phyloP scores from a whole-genome alignment of 2,113 vertebrate genomes.

The Xenopus tropicalis region DNA sequence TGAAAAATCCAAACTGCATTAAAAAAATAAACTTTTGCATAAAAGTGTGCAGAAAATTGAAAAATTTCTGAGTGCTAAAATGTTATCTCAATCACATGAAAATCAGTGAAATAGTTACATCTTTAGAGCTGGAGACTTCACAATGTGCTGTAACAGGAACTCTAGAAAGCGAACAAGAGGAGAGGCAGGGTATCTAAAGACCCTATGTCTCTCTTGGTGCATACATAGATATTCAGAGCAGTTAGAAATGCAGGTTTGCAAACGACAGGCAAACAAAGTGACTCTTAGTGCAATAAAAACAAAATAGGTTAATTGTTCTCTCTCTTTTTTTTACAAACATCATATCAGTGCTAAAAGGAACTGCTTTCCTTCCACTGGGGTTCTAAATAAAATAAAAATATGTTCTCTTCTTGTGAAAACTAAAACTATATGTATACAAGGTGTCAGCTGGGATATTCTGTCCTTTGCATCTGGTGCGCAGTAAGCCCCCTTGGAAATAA shows the following conservation, averaged over 20 bases:
- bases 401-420: neutral
- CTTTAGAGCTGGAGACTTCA: slow-evolving; percentile 47
- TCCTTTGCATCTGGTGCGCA: neutral
- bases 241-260: slow-evolving; percentile 64
- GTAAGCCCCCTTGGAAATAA: neutral
- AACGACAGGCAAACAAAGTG: slow-evolving; percentile 71
- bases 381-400: slow-evolving; percentile 6
- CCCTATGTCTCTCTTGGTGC: slow-evolving; percentile 23
- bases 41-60: neutral
- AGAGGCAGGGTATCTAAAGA: slow-evolving; percentile 41
- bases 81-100: neutral
- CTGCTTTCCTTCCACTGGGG: slow-evolving; percentile 1
- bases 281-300: slow-evolving; percentile 74
- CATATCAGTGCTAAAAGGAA: slow-evolving; percentile 23
- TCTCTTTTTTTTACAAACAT: neutral
- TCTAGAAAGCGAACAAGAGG: slow-evolving; percentile 7
- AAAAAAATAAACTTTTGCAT: slow-evolving; percentile 2
- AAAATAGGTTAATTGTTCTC: slow-evolving; percentile 60
- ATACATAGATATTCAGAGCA: slow-evolving; percentile 10
- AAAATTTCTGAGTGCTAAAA: neutral
- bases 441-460: slow-evolving; percentile 52
- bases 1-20: neutral
- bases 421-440: slow-evolving; percentile 61
- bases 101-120: too few species aligned
- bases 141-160: slow-evolving; percentile 29